phyloP scores from a whole-genome alignment of 2,797 vertebrate species.

The Hippocampus kuda region DNA sequence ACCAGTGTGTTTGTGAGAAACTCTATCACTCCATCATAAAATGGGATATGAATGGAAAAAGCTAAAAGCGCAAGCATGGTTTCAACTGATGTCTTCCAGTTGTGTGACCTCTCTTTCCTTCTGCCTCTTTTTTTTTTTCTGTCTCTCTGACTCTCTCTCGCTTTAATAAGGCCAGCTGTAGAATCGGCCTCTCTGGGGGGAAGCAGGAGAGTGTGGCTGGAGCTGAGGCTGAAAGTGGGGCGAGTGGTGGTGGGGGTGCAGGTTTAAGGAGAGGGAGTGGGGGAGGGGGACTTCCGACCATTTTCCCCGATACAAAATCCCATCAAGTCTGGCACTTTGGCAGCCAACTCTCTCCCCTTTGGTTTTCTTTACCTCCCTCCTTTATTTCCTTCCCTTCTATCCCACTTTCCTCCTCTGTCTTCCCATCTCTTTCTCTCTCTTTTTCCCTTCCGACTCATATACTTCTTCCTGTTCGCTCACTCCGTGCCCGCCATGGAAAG shows the following conservation, averaged over 20 bases:
- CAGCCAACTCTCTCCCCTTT: constrained; percentile 41
- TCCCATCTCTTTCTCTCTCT: constrained; percentile 18
- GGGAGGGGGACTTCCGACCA: constrained; percentile 60
- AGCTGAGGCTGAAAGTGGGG: constrained; percentile 57
- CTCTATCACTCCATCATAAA: constrained; percentile 68
- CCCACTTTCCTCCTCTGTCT: constrained; percentile 36
- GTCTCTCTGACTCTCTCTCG: constrained; percentile 53
- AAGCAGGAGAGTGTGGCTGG: constrained; percentile 62
- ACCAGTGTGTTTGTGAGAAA: constrained; percentile 66
- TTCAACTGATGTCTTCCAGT: constrained; percentile 71
- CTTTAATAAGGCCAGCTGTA: constrained; percentile 72
- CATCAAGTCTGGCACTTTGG: constrained; percentile 55
- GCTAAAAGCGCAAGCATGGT: constrained; percentile 52
- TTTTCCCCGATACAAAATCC: constrained; percentile 55
- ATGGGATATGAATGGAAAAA: constrained; percentile 68
- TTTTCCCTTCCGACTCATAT: constrained; percentile 30
- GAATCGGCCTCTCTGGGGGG: constrained; percentile 62
- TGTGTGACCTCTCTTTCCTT: constrained; percentile 67
- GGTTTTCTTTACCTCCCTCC: constrained; percentile 32
- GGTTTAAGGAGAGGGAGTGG: constrained; percentile 17
- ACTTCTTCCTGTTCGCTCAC: constrained; percentile 29
- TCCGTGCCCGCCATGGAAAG: constrained; percentile 21
- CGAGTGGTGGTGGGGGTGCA: constrained; percentile 23
- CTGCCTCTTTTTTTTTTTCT: constrained; percentile 57
- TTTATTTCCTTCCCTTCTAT: constrained; percentile 45